Evolutionary conservation across 2,113 vertebrate genomes (phyloP).

Genomic region (Harpagus bidentatus): DNA sequence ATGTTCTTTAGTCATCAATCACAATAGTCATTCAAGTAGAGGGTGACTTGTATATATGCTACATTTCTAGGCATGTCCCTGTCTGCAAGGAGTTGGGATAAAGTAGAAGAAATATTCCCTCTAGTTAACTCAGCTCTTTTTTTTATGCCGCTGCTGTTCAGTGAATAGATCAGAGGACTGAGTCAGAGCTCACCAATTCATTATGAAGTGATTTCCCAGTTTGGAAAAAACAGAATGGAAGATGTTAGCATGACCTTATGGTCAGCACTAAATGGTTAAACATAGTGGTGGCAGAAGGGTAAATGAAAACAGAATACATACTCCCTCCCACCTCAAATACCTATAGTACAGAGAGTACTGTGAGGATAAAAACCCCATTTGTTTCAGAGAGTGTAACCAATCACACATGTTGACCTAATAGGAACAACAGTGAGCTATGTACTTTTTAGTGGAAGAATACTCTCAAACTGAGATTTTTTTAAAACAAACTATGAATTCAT

Average conservation of each 20-base stretch:
- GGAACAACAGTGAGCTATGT: background rate
- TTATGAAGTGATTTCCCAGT: background rate
- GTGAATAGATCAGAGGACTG: background rate
- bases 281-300: background rate
- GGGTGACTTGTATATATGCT: background rate
- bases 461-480: background rate
- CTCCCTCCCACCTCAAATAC: background rate
- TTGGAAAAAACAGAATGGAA: background rate
- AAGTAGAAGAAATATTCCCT: background rate
- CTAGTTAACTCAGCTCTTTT: background rate
- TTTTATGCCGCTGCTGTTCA: background rate
- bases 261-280: background rate
- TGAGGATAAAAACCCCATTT: background rate
- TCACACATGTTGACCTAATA: background rate
- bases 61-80: background rate
- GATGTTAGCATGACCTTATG: background rate
- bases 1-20: background rate
- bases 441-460: background rate
- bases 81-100: background rate
- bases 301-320: background rate
- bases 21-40: background rate
- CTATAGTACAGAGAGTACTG: background rate
- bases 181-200: background rate
- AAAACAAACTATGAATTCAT: background rate
- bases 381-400: background rate